Conservation (phyloP, 2,888 invertebrate species). For the Synergus laeviventris region DNA sequence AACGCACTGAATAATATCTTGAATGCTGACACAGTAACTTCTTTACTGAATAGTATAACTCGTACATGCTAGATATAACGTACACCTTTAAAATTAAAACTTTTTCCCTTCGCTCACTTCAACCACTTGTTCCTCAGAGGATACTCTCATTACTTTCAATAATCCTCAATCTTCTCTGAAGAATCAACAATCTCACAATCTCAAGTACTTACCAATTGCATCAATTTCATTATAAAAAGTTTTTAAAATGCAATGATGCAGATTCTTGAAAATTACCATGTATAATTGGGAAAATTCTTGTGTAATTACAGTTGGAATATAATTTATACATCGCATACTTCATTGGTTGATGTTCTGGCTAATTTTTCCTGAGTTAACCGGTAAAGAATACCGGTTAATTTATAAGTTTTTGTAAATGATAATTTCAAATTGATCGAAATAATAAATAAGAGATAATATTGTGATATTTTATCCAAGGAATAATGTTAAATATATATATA, state of each 20-base stretch:
- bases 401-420: not conserved
- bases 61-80: constrained; percentile 49
- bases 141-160: constrained; percentile 54
- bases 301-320: too few species aligned
- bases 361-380: too few species aligned
- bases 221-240: not conserved
- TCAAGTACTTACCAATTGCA: not conserved
- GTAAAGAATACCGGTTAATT: too few species aligned
- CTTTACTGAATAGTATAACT: constrained; percentile 51
- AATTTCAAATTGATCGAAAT: not conserved
- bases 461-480: not conserved
- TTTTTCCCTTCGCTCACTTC: constrained; percentile 50
- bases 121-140: constrained; percentile 54
- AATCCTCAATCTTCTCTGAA: constrained; percentile 50
- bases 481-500: not conserved
- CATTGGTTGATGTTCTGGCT: not conserved
- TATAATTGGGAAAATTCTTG: not conserved
- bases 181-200: constrained; percentile 45
- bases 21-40: constrained; percentile 37
- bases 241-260: not conserved
- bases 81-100: constrained; percentile 54
- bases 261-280: not conserved
- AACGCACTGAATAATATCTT: not conserved
- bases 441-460: not conserved
- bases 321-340: not conserved